Conservation (phyloP, 2,113 vertebrate genomes). For the Sphaerodactylus townsendi region DNA sequence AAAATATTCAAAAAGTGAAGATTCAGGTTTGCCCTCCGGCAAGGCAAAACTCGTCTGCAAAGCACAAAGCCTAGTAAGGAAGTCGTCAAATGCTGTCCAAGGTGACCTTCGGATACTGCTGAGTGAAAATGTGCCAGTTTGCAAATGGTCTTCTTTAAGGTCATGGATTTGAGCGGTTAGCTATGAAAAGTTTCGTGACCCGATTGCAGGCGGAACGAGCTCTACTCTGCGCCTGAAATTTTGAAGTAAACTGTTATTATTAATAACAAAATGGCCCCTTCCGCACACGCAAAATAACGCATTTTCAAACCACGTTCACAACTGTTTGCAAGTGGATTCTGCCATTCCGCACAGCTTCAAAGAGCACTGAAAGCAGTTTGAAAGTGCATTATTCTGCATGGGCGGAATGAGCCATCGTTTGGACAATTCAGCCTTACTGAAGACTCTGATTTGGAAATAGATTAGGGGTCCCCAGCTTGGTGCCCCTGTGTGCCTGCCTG, state of each 20-base stretch:
- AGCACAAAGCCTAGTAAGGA: slow-evolving; percentile 8
- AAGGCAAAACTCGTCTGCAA: slow-evolving; percentile 4
- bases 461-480: no score
- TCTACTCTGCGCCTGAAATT: not conserved
- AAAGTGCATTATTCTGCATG: no score
- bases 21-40: slow-evolving; percentile 21
- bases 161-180: not conserved
- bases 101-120: slow-evolving; percentile 8
- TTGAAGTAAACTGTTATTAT: not conserved
- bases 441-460: no score
- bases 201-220: not conserved
- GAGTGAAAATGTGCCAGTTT: not conserved
- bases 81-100: not conserved
- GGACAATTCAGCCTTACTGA: not conserved
- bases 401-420: no score
- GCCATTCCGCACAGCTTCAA: no score
- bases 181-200: not conserved
- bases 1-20: slow-evolving; percentile 26
- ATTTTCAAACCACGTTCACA: no score
- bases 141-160: not conserved
- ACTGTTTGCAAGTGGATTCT: no score
- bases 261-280: no score
- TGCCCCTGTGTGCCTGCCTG: no score
- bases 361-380: no score
- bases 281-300: no score